phyloP scores from a whole-genome alignment of 1,140 invertebrate genomes.

The Ooceraea biroi region DNA sequence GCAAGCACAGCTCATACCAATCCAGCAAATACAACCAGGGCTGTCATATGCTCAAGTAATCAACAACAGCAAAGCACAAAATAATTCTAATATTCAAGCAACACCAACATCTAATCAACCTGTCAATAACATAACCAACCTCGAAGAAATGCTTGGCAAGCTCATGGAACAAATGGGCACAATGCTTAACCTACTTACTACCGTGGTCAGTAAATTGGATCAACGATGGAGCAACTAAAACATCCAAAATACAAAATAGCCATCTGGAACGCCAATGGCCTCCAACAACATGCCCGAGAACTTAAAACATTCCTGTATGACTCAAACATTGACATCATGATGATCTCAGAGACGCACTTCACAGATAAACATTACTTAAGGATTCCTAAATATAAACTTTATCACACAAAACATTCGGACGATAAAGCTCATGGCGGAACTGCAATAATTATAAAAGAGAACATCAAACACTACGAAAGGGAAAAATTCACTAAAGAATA shows the following conservation, averaged over 20 bases:
- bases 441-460: neutral
- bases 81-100: too few relatives aligned
- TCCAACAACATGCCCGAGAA: neutral
- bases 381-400: neutral
- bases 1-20: too few relatives aligned
- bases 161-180: neutral
- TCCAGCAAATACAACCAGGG: too few relatives aligned
- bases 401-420: neutral
- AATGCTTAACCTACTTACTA: neutral
- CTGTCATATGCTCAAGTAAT: too few relatives aligned
- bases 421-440: neutral
- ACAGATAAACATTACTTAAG: too few relatives aligned
- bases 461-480: neutral
- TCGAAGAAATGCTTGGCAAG: too few relatives aligned
- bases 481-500: neutral
- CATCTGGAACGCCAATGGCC: neutral
- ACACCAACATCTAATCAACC: too few relatives aligned
- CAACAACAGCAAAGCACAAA: too few relatives aligned
- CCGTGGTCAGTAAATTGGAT: too few relatives aligned
- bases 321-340: neutral
- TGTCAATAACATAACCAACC: too few relatives aligned
- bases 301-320: neutral
- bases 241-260: neutral
- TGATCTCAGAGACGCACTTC: neutral
- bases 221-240: too few relatives aligned